phyloP scores from a whole-genome alignment of 2,797 vertebrate species.

The Anguilla pacifica region DNA sequence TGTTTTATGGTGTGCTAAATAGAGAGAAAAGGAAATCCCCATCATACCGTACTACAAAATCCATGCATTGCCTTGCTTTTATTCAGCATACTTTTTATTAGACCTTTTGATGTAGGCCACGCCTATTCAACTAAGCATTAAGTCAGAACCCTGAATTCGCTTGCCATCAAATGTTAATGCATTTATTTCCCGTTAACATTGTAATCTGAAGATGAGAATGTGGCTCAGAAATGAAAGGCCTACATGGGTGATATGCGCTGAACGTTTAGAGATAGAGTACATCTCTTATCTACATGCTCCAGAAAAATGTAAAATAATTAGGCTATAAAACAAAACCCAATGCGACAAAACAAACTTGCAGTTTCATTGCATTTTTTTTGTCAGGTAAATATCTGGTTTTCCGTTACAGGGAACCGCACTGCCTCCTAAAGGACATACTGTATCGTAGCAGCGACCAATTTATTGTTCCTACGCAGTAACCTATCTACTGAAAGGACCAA shows the following conservation, averaged over 20 bases:
- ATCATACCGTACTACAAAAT: constrained; percentile 61
- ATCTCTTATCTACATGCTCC: constrained; percentile 2
- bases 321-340: not conserved
- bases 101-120: constrained; percentile 45
- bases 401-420: constrained; percentile 52
- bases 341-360: not conserved
- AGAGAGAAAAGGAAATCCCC: constrained; percentile 59
- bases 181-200: constrained; percentile 31
- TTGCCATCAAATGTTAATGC: constrained; percentile 45
- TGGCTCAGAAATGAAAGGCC: constrained; percentile 20
- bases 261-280: not conserved
- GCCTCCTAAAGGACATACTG: constrained; percentile 45
- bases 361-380: not conserved
- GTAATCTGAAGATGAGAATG: constrained; percentile 22
- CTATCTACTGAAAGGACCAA: not conserved
- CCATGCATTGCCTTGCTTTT: constrained; percentile 59
- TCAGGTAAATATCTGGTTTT: constrained; percentile 14
- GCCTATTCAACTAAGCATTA: constrained; percentile 34
- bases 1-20: constrained; percentile 53
- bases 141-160: constrained; percentile 47
- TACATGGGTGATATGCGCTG: not conserved
- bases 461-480: not conserved
- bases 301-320: not conserved
- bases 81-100: constrained; percentile 52
- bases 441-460: not conserved